Evolutionary conservation across 2,797 vertebrate genomes (phyloP), one percentile per base, ranked within the genome.

Genomic region (Uromys caudimaculatus): DNA sequence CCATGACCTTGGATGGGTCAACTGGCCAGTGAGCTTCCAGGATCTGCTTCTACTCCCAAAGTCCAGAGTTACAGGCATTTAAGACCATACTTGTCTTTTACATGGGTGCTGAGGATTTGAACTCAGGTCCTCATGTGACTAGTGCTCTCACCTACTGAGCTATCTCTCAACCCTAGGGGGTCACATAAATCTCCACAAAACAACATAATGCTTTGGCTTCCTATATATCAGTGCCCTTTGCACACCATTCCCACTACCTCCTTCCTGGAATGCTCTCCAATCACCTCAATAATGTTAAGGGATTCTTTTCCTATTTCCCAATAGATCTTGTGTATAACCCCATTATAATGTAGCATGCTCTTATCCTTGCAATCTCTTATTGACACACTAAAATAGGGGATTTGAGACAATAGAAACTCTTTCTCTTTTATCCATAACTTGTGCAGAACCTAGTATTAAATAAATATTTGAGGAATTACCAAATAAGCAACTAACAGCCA

Each of bases 401-500:
- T 75, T 76, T 96, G 24, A 87, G 12, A 44, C 6, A 89, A 82
- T 27, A 85, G 35, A 92, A 92, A 79, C 7, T 95, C 95, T 90
- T 41, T 88, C 29, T 91, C 27, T 78, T 91, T 95, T 71, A 91
- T 71, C 50, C 24, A 52, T 29, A 92, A 89, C 24, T 67, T 87
- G 64, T 16, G 32, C 16, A 87, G 52, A 91, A 58, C 27, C 27
- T 73, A 87, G 12, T 77, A 93, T 91, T 87, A 93, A 93, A 86
- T 89, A 93, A 94, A 87, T 76, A 94, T 76, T 71, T 92, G 83
- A 86, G 17, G 27, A 85, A 93, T 91, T 95, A 86, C 41, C 54
- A 92, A 85, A 91, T 86, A 94, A 89, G 52, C 78, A 54, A 89
- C 75, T 64, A 64, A 95, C 93, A 71, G 9, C 16, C 87, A 90